These are phyloP conservation scores for Vanacampus margaritifer DNA, from an alignment of 2,113 vertebrate species.

Conservation along the genomic window DNA sequence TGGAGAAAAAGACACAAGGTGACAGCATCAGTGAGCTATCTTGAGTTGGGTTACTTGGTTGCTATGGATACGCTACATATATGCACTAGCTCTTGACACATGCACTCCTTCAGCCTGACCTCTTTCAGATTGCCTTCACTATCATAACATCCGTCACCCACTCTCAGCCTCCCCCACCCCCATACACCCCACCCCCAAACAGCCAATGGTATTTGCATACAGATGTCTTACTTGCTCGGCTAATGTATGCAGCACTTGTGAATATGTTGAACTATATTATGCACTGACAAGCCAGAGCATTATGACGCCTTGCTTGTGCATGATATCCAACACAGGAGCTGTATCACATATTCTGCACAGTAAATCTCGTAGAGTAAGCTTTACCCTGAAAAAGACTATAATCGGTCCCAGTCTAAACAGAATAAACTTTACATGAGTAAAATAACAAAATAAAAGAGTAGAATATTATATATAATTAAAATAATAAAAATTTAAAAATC, in stretches of 20 bases:
- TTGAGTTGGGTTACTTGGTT: slow-evolving; percentile 42
- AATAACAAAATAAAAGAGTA: too few species aligned
- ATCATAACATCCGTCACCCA: slow-evolving; percentile 57
- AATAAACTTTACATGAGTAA: too few species aligned
- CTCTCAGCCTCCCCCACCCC: slow-evolving; percentile 45
- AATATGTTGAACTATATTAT: slow-evolving; percentile 11
- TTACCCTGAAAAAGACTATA: too few species aligned
- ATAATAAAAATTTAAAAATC: too few species aligned
- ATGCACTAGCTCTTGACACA: slow-evolving; percentile 49
- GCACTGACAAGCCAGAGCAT: neutral
- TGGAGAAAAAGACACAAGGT: slow-evolving; percentile 24
- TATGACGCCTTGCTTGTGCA: neutral
- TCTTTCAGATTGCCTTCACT: slow-evolving; percentile 57
- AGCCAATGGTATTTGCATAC: slow-evolving; percentile 84
- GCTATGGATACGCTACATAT: slow-evolving; percentile 52
- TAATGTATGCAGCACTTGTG: slow-evolving; percentile 33
- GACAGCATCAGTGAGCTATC: slow-evolving; percentile 32
- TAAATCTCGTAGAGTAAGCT: neutral
- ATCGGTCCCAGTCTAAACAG: too few species aligned
- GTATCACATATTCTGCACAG: neutral
- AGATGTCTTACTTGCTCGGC: slow-evolving; percentile 74
- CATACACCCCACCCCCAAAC: slow-evolving; percentile 42
- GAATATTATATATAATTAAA: too few species aligned
- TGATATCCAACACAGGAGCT: neutral
- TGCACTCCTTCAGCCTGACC: slow-evolving; percentile 47